Evolutionary conservation across 92 coral and sea anemone species (phyloP), one percentile per base, ranked within the genome.

Genomic region (Diadumene lineata): DNA sequence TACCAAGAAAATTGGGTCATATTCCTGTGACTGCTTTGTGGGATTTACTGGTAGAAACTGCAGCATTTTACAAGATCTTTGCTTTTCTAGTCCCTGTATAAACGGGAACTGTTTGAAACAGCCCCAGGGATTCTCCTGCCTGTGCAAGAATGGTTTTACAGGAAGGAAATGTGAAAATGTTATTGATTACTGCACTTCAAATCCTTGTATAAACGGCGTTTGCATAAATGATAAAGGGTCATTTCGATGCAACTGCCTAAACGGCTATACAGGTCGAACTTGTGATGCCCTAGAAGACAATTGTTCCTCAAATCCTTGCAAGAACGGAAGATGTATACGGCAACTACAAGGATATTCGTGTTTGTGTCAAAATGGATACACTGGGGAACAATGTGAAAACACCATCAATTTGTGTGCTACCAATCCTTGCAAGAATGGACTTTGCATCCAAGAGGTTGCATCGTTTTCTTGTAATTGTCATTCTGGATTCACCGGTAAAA

Each of bases 301-400:
- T 26, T 93, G 98, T 32, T 58, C 55, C 38, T 68, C 90, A 33
- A 88, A 77, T 23, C 98, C 98, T 26, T 92, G 98, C 67, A 80
- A 48, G 21, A 70, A 73, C 21, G 98, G 98, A 7, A 30, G 15
- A 13, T 93, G 98, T 43, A 68, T 75, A 13, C 22, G 15, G 22
- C 13, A 16, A 22, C 4, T 11, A 28, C 1, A 23, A 18, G 15
- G 26, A 1, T 58, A 58, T 16, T 8, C 68, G 13, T 93, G 98
- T 79, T 67, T 75, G 28, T 93, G 98, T 56, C 48, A 34, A n/a
- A 29, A 60, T 2, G 96, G 88, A 19, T 93, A 79, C 77, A 66
- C 87, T 24, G 98, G 98, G 50, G 51, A 43, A 60, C 34, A 60
- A 23, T 92, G 98, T 72, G 89, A 92, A 29, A 65, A 68, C 60